Evolutionary conservation across 2,113 vertebrate genomes (phyloP).

Genomic region (Antechinus stuartii): DNA sequence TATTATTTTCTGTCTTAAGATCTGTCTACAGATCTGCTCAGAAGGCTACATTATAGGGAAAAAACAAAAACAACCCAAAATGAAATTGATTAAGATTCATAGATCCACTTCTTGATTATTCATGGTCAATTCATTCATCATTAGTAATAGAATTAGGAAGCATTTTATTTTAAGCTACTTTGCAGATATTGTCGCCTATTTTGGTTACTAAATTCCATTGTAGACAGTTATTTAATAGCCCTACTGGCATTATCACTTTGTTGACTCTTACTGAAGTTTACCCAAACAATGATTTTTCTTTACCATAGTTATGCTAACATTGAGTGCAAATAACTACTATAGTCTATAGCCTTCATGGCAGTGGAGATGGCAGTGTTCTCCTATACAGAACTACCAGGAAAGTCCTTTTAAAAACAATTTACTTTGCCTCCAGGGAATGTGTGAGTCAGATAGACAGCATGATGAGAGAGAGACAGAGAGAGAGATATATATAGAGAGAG

Average conservation of each 20-base stretch:
- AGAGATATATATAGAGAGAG: too few species aligned
- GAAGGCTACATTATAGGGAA: not conserved
- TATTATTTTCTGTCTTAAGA: not conserved
- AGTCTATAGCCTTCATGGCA: not conserved
- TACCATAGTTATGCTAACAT: not conserved
- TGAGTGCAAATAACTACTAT: not conserved
- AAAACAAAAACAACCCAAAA: not conserved
- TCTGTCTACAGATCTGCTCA: not conserved
- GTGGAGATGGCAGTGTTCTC: not conserved
- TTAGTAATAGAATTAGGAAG: conserved; percentile 47
- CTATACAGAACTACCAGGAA: not conserved
- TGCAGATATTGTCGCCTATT: not conserved
- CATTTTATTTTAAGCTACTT: conserved; percentile 8
- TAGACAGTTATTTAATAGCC: not conserved
- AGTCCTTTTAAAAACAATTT: conserved; percentile 16
- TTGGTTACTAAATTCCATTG: not conserved
- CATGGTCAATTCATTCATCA: conserved; percentile 23
- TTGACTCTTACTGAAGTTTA: conserved; percentile 17
- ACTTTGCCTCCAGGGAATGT: not conserved
- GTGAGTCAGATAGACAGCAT: not conserved
- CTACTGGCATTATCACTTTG: not conserved
- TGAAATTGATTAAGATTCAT: conserved; percentile 31
- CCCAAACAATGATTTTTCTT: not conserved
- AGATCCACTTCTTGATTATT: conserved; percentile 25
- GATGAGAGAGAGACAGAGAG: not conserved